phyloP scores from a whole-genome alignment of 2,797 vertebrate species.

The Brachyalestes nurse region DNA sequence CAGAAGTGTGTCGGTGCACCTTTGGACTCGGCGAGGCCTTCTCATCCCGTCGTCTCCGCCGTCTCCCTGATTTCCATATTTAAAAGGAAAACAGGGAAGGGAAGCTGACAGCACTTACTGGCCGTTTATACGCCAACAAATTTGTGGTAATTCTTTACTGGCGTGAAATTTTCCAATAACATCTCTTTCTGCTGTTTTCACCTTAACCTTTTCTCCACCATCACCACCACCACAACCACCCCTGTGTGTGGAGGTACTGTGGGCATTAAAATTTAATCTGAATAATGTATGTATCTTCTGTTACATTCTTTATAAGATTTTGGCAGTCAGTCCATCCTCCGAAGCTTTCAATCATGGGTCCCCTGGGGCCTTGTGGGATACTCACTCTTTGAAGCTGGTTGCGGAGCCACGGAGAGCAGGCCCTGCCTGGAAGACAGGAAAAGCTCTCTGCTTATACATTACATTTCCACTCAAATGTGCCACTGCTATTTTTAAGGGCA shows the following conservation, averaged over 20 bases:
- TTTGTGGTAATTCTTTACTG: constrained; percentile 39
- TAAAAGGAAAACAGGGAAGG: constrained; percentile 40
- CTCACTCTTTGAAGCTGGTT: constrained; percentile 78
- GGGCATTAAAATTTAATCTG: constrained; percentile 74
- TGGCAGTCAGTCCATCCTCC: constrained; percentile 74
- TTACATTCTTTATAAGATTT: constrained; percentile 81
- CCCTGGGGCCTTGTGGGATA: constrained; percentile 74
- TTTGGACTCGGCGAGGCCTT: constrained; percentile 59
- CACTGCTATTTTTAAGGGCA: constrained; percentile 55
- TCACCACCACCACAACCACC: constrained; percentile 16
- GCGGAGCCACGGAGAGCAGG: constrained; percentile 54
- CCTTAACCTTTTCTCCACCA: constrained; percentile 38
- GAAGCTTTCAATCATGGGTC: constrained; percentile 77
- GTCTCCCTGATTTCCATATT: constrained; percentile 64
- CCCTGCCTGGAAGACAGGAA: constrained; percentile 68
- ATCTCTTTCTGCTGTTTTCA: constrained; percentile 57
- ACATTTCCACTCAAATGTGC: constrained; percentile 62
- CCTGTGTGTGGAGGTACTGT: constrained; percentile 61
- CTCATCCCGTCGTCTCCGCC: constrained; percentile 43
- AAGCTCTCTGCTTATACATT: constrained; percentile 65
- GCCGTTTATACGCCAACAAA: constrained; percentile 50
- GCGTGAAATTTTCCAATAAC: constrained; percentile 68
- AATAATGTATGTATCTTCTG: constrained; percentile 79
- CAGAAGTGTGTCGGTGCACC: constrained; percentile 65
- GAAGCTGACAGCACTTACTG: constrained; percentile 63